phyloP scores from a whole-genome alignment of 2,888 invertebrate genomes.

The Drosophila trichaetosa region DNA sequence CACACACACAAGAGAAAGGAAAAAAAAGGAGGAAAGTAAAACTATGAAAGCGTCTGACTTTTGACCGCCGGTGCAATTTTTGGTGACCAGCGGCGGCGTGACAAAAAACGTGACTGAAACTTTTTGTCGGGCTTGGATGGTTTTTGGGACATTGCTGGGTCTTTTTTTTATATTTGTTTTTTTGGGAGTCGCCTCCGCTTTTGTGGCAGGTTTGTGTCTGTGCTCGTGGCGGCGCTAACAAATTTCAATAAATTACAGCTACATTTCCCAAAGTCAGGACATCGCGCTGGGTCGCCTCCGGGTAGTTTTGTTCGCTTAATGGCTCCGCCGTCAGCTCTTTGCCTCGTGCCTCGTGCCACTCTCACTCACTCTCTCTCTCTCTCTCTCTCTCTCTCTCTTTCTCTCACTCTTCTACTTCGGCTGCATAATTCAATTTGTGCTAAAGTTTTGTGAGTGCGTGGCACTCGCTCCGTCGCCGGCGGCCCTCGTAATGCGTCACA shows the following conservation, averaged over 20 bases:
- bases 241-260: conserved; percentile 80
- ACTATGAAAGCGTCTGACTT: conserved; percentile 58
- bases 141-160: conserved; percentile 1
- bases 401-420: conserved; percentile 15
- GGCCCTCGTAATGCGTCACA: conserved; percentile 68
- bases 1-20: neutral
- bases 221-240: conserved; percentile 62
- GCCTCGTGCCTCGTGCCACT: neutral
- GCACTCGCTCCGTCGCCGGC: conserved; percentile 47
- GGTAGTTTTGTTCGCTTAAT: conserved; percentile 55
- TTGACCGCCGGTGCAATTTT: conserved; percentile 66
- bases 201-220: conserved; percentile 64
- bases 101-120: conserved; percentile 73
- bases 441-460: conserved; percentile 72
- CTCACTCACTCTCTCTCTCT: neutral
- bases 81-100: conserved; percentile 59
- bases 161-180: neutral
- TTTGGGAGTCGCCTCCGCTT: conserved; percentile 32
- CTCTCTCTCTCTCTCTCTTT: neutral
- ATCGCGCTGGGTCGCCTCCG: conserved; percentile 17
- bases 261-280: conserved; percentile 71
- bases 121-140: conserved; percentile 49
- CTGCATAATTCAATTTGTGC: conserved; percentile 77
- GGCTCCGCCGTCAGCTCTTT: conserved; percentile 37
- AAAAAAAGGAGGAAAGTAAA: conserved; percentile 11